Conservation (phyloP, 2,113 vertebrate genomes). For the Anser cygnoides region DNA sequence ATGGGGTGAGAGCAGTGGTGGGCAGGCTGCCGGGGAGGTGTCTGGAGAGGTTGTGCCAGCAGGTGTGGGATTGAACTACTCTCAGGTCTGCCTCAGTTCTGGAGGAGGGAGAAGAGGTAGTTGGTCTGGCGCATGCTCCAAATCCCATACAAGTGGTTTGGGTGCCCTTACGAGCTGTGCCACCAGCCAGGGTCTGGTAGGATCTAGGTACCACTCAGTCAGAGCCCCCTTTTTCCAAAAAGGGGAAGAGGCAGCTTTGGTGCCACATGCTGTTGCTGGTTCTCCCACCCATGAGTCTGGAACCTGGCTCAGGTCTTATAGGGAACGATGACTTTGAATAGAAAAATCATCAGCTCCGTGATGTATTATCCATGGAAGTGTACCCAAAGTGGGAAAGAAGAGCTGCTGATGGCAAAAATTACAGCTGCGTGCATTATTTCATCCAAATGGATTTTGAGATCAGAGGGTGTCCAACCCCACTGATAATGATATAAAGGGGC, state of each 20-base stretch:
- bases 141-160: background rate
- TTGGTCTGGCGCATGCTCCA: background rate
- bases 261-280: background rate
- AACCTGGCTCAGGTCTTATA: background rate
- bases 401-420: slow-evolving; percentile 25
- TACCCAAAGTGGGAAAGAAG: background rate
- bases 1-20: background rate
- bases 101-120: background rate
- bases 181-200: background rate
- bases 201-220: background rate
- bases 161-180: background rate
- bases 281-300: background rate
- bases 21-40: background rate
- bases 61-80: background rate
- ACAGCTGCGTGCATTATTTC: background rate
- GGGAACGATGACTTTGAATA: background rate
- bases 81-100: background rate
- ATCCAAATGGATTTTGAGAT: background rate
- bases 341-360: background rate
- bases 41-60: background rate
- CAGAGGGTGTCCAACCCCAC: background rate
- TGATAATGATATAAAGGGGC: background rate
- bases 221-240: background rate
- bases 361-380: background rate
- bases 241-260: background rate